A percentile compares a stretch with the other conserved stretches of the same genome.
Conservation (phyloP, 2,113 vertebrate genomes). For the Enhydra lutris region DNA sequence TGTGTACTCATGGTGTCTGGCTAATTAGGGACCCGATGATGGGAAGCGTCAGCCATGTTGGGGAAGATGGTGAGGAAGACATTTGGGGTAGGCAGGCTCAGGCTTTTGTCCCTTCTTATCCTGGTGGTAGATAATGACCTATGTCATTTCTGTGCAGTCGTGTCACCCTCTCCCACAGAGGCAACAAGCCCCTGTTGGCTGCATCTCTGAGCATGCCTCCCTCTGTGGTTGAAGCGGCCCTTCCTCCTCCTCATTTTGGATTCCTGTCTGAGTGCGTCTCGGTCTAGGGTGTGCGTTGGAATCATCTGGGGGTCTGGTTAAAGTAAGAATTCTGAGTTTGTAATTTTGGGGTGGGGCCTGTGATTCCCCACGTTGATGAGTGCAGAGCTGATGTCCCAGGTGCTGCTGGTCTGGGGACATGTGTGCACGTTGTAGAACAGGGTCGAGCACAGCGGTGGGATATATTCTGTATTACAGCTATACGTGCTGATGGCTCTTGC, state of each 20-base stretch:
- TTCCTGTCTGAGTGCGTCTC: background rate
- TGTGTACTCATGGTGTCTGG: rapidly evolving
- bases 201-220: background rate
- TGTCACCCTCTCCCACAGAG: background rate
- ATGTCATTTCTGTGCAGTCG: rapidly evolving
- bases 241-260: background rate
- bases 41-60: background rate
- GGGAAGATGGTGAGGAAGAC: background rate
- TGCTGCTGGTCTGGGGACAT: background rate
- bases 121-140: rapidly evolving
- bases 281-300: background rate
- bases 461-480: background rate
- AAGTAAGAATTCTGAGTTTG: background rate
- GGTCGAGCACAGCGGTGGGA: rapidly evolving
- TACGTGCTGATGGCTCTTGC: rapidly evolving
- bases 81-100: no score
- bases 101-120: background rate
- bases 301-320: background rate
- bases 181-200: background rate
- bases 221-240: background rate
- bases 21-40: background rate
- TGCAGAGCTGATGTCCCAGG: background rate
- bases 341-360: background rate
- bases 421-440: rapidly evolving
- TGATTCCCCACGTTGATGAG: background rate